These are phyloP conservation scores for Micromussa lordhowensis DNA, from an alignment of 92 coral and sea anemone species.

Conservation along the genomic window DNA sequence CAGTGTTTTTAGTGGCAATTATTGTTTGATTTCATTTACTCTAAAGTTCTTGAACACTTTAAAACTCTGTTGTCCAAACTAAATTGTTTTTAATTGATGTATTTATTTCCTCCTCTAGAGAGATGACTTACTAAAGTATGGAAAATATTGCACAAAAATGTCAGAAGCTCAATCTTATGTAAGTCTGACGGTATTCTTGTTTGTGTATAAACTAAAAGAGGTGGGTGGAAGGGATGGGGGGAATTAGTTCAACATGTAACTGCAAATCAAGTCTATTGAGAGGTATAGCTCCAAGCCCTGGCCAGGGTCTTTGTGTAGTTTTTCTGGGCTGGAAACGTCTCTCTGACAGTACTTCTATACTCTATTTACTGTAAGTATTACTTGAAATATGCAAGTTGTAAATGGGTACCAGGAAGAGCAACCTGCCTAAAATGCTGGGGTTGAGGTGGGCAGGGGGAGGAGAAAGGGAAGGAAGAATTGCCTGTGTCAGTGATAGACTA, in stretches of 20 bases:
- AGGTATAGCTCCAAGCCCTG: background rate
- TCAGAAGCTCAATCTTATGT: conserved; percentile 93
- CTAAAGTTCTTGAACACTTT: background rate
- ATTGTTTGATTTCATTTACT: background rate
- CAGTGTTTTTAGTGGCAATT: background rate
- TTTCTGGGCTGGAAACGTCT: no score
- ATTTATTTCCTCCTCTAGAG: conserved; percentile 56
- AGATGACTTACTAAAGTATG: conserved; percentile 92
- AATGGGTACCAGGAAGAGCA: background rate
- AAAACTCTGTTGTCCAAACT: background rate
- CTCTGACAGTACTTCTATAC: background rate
- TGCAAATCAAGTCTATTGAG: background rate
- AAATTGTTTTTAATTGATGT: background rate
- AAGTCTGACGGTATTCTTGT: conserved; percentile 18
- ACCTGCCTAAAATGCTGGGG: background rate
- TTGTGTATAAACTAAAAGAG: background rate
- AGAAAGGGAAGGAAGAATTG: no score
- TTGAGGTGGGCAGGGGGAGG: no score
- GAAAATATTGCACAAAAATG: conserved; percentile 97
- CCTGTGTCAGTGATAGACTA: no score
- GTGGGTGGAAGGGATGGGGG: background rate
- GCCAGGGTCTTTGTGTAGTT: no score
- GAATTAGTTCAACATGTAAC: background rate
- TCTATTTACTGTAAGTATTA: background rate
- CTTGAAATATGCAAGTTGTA: background rate